Evolutionary conservation across 2,113 vertebrate genomes (phyloP).

Genomic region (Microcebus lehilahytsara): DNA sequence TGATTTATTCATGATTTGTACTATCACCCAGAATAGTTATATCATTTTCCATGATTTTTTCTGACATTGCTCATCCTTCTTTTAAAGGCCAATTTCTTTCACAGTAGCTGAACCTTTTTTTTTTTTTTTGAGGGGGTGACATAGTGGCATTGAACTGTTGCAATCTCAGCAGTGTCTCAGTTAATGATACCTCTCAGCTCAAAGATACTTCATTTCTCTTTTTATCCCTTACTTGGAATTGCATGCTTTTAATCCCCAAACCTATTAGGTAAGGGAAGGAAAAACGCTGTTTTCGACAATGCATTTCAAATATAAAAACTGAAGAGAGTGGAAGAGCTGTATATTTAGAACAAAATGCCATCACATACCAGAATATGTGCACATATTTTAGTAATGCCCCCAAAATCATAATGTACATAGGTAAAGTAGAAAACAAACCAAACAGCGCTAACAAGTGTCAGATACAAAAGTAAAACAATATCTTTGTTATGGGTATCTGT

Average conservation of each 20-base stretch:
- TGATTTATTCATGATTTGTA: constrained; percentile 62
- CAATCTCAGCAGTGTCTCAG: constrained; percentile 42
- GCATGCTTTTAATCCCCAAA: constrained; percentile 4
- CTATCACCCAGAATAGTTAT: constrained; percentile 33
- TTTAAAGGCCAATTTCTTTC: constrained; percentile 30
- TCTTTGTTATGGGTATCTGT: neutral
- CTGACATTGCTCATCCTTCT: constrained; percentile 36
- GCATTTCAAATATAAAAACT: neutral
- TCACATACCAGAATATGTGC: neutral
- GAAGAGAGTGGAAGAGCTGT: neutral
- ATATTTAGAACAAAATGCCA: neutral
- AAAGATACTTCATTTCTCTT: constrained; percentile 25
- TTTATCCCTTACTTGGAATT: constrained; percentile 9
- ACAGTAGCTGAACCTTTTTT: neutral
- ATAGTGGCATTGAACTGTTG: neutral
- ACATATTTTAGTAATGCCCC: neutral
- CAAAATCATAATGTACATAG: neutral
- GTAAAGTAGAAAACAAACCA: neutral
- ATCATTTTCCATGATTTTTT: constrained; percentile 46
- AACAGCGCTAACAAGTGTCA: neutral
- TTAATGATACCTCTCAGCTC: constrained; percentile 43
- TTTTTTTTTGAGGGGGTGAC: neutral
- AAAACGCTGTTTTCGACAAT: neutral
- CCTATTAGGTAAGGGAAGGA: neutral
- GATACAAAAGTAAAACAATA: neutral